Percentiles rank a stretch among this genome's conserved stretches.
phyloP scores from a whole-genome alignment of 2,797 vertebrate genomes.

The Tapirus indicus region DNA sequence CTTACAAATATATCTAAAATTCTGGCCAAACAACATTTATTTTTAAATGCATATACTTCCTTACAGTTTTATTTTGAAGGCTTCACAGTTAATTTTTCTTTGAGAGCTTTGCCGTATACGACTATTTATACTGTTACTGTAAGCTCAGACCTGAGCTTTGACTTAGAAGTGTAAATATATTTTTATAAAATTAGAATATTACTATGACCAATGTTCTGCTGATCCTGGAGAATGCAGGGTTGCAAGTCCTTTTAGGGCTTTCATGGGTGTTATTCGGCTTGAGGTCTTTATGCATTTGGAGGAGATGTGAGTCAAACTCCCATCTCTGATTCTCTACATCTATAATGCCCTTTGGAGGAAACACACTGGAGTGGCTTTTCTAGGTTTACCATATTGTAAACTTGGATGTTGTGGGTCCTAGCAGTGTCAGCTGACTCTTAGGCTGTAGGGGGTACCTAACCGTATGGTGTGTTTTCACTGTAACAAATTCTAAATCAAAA shows the following conservation, averaged over 20 bases:
- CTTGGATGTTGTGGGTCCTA: conserved; percentile 26
- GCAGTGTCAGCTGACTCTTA: conserved; percentile 50
- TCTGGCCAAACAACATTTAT: conserved; percentile 66
- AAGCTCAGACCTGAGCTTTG: not conserved
- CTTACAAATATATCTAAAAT: conserved; percentile 71
- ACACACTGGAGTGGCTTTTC: not conserved
- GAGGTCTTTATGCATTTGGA: not conserved
- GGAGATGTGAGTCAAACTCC: not conserved
- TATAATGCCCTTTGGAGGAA: conserved; percentile 16
- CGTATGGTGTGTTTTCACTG: conserved; percentile 50
- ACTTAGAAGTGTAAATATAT: not conserved
- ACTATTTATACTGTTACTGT: not conserved
- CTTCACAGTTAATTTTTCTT: conserved; percentile 67
- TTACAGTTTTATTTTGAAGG: conserved; percentile 52
- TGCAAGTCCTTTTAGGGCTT: not conserved
- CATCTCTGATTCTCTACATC: not conserved
- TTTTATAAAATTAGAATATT: conserved; percentile 28
- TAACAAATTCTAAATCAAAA: conserved; percentile 51
- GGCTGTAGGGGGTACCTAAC: conserved; percentile 46
- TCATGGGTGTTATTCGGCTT: not conserved
- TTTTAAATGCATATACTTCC: conserved; percentile 64
- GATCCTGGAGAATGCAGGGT: not conserved
- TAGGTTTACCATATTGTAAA: conserved; percentile 20
- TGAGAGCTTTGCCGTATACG: not conserved
- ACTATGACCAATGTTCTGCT: not conserved